Conservation (phyloP, 2,113 vertebrate genomes). For the Plestiodon gilberti region DNA sequence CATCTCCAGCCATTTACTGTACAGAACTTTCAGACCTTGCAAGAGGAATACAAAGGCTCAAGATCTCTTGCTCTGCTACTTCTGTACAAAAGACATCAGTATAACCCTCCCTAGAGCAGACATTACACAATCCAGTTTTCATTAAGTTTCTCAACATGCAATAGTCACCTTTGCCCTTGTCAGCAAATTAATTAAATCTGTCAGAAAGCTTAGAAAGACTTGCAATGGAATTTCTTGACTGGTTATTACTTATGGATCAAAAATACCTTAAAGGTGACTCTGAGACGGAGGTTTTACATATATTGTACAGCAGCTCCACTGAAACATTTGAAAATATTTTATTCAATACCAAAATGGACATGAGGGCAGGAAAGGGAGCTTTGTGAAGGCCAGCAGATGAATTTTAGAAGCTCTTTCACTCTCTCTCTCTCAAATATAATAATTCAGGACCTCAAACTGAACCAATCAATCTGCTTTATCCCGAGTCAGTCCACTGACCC, state of each 20-base stretch:
- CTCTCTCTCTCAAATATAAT: background rate
- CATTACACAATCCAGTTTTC: background rate
- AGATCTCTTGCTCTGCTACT: background rate
- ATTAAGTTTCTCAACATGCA: background rate
- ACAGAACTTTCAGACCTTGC: background rate
- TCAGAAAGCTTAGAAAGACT: background rate
- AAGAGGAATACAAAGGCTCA: fast-evolving
- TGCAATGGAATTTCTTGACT: background rate
- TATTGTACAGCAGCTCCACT: background rate
- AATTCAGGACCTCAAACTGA: too few relatives aligned
- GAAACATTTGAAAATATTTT: background rate
- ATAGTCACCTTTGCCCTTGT: fast-evolving
- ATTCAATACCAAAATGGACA: background rate
- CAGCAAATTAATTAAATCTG: background rate
- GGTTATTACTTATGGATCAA: background rate
- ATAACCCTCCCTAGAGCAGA: background rate
- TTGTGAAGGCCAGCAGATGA: background rate
- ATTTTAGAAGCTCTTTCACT: background rate
- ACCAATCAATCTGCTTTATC: too few relatives aligned
- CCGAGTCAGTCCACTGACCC: too few relatives aligned
- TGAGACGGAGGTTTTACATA: background rate
- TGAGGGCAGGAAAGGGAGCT: background rate
- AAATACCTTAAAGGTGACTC: background rate
- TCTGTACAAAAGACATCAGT: background rate
- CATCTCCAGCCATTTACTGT: background rate